These are phyloP conservation scores for Scotopteryx bipunctaria DNA, from an alignment of 2,888 invertebrate genomes.

Conservation along the genomic window DNA sequence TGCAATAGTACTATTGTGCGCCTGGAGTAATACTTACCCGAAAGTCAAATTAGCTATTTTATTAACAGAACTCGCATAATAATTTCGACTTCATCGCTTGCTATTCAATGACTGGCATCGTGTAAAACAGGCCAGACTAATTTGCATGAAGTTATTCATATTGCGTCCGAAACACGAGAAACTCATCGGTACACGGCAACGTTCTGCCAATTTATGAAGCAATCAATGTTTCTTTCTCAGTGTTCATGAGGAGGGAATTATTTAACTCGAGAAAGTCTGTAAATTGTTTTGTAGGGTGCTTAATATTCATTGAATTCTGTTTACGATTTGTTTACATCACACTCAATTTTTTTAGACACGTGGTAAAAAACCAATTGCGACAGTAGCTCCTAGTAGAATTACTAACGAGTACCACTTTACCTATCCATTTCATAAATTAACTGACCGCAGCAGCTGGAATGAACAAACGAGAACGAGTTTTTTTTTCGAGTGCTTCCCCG, in stretches of 20 bases:
- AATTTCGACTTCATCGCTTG: background rate
- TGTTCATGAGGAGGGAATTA: constrained; percentile 71
- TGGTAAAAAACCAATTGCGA: too few relatives aligned
- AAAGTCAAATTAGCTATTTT: too few relatives aligned
- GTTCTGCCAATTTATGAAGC: constrained; percentile 78
- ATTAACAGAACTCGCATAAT: background rate
- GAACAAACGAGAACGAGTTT: constrained; percentile 8
- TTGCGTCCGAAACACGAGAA: constrained; percentile 54
- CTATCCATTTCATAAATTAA: background rate
- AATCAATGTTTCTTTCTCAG: constrained; percentile 71
- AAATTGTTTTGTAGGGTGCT: constrained; percentile 73
- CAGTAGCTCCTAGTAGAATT: background rate
- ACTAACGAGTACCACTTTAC: background rate
- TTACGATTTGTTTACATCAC: constrained; percentile 75
- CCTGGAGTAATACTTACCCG: background rate
- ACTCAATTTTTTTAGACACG: too few relatives aligned
- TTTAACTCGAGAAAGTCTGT: constrained; percentile 66
- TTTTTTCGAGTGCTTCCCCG: too few relatives aligned
- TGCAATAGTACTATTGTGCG: background rate
- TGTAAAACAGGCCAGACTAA: constrained; percentile 50
- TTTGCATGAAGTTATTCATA: constrained; percentile 65
- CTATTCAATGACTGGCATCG: constrained; percentile 14
- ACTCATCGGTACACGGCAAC: constrained; percentile 61
- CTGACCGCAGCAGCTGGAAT: background rate
- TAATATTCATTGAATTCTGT: constrained; percentile 78